phyloP scores from a whole-genome alignment of 2,113 vertebrate species.

The Noctilio leporinus region DNA sequence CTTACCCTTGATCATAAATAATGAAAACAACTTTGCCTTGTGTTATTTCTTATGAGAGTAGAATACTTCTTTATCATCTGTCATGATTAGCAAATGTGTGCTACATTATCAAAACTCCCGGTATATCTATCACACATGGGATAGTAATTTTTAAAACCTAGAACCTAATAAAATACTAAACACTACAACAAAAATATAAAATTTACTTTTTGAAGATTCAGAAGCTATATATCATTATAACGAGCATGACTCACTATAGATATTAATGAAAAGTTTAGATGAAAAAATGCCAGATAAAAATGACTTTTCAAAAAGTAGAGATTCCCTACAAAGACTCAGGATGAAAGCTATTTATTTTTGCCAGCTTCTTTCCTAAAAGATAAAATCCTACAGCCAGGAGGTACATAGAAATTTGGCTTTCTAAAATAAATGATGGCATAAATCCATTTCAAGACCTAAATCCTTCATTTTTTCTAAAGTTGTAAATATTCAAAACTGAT shows the following conservation, averaged over 20 bases:
- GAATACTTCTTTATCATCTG: constrained; percentile 3
- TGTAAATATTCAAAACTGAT: not conserved
- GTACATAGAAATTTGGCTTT: not conserved
- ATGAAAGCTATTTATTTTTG: constrained; percentile 1
- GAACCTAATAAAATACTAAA: constrained; percentile 20
- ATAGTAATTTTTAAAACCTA: constrained; percentile 26
- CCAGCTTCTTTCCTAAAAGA: not conserved
- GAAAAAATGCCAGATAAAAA: constrained; percentile 15
- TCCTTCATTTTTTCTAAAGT: not conserved
- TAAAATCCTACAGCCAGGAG: not conserved
- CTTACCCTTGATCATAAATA: constrained; percentile 20
- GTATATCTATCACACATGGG: not conserved
- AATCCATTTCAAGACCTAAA: not conserved
- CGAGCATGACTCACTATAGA: not conserved
- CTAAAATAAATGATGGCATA: not conserved
- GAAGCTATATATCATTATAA: not conserved
- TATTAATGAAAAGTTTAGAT: not conserved
- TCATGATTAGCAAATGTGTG: not conserved
- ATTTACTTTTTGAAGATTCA: not conserved
- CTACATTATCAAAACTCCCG: not conserved
- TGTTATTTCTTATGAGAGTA: constrained; percentile 29
- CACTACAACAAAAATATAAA: not conserved
- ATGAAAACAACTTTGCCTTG: not conserved
- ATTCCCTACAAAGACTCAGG: not conserved
- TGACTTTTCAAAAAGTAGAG: constrained; percentile 17